Base-by-base conservation (phyloP, 2,113 vertebrate species). In the Tragelaphus strepsiceros region DNA sequence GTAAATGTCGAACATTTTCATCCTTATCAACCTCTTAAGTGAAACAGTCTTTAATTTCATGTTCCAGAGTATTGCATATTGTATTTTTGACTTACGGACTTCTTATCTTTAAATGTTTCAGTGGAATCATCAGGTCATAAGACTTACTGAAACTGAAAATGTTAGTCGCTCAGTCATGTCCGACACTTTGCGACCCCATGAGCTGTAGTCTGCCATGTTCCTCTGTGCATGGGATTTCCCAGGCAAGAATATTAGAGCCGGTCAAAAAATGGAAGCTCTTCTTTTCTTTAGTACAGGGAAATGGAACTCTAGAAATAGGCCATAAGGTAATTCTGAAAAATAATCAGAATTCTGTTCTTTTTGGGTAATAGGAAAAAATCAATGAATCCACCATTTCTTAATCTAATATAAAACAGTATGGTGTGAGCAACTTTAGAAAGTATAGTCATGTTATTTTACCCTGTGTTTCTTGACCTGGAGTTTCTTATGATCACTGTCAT, bases 31-130 rank as follows among this genome's bases (percentile, higher is more conserved):
- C 3, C 4, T 9, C 12, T 46, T 43, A 54, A n/a, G 6, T 83
- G 92, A 92, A 94, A 91, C 51, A 59, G 5, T 43, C 8, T 88
- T 88, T 89, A 82, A 77, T 67, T 90, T 81, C 28, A 51, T 32
- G 39, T 82, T 82, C 26, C n/a, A 90, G 12, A 77, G 10, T 92
- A 64, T 7, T 85, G 2, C 15, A 13, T 56, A 32, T 51, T 80
- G 2, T 78, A 30, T 19, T 92, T 92, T 67, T 74, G 24, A 87
- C 30, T 53, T 88, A 32, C 30, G 58, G 14, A 10, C 26, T 56
- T 54, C 19, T 83, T 82, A 56, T 62, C 46, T 49, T 30, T 32
- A 56, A 56, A 83, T 39, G 53, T 56, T 83, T 56, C 21, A 10
- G n/a, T 56, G 81, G n/a, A 83, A 83, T 54, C 35, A 83, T 35